A percentile compares a stretch with the other conserved stretches of the same genome.
Evolutionary conservation across 2,113 vertebrate genomes (phyloP).

Genomic region (Salvelinus alpinus): DNA sequence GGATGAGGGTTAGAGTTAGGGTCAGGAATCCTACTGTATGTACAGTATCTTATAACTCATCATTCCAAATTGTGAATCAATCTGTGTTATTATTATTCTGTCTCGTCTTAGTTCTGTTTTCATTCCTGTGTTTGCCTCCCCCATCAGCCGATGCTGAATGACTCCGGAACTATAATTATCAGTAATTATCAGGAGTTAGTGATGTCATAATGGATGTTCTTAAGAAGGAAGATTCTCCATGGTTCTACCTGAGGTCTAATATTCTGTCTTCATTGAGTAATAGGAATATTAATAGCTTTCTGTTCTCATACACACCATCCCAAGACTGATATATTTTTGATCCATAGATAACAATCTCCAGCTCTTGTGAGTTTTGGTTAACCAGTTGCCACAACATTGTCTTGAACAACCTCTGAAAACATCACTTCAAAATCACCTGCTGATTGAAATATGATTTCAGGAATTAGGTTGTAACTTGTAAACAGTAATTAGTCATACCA

Average conservation of each 20-base stretch:
- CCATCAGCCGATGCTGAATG: not conserved
- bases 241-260: too few relatives aligned
- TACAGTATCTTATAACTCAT: too few relatives aligned
- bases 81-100: too few relatives aligned
- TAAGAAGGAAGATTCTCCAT: not conserved
- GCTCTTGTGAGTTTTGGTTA: conserved; percentile 33
- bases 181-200: not conserved
- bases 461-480: conserved; percentile 14
- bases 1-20: not conserved
- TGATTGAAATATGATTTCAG: conserved; percentile 6
- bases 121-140: not conserved
- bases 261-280: not conserved
- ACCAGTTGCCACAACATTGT: conserved; percentile 31
- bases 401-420: conserved; percentile 21
- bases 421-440: conserved; percentile 16
- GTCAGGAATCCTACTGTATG: not conserved
- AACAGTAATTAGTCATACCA: not conserved
- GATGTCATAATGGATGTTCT: conserved; percentile 1
- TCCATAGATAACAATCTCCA: conserved; percentile 4
- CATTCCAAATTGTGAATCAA: too few relatives aligned
- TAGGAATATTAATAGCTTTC: too few relatives aligned
- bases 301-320: not conserved
- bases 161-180: not conserved
- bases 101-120: not conserved
- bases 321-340: not conserved